Base-by-base conservation (phyloP, 2,797 vertebrate species). In the Notolepis coatsorum region DNA sequence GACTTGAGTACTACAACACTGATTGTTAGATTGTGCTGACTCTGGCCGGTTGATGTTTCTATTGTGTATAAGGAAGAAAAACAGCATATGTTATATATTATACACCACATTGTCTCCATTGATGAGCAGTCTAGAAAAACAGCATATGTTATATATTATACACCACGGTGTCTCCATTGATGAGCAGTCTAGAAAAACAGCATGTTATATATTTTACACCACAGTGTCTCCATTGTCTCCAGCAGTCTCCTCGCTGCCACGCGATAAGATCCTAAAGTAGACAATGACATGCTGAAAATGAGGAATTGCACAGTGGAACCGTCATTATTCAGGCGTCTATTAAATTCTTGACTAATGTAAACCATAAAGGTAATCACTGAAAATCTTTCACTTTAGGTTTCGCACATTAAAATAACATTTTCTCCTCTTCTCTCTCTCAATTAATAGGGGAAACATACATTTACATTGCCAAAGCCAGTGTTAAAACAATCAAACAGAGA, bases 11-110 rank as follows among this genome's bases (percentile, higher is more conserved):
- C n/a, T n/a, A n/a, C n/a, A n/a, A n/a, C n/a, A n/a, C n/a, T n/a
- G n/a, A n/a, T n/a, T n/a, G n/a, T n/a, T n/a, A n/a, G 79, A 88
- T 80, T 85, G 43, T 80, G 85, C 87, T 86, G 88, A 87, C 77
- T 84, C 57, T 31, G 56, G 60, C 50, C 42, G 13, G 69, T 27
- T 77, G 68, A 68, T 75, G 37, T 68, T 78, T 76, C 65, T 56
- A 52, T 79, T 79, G 84, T 71, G 73, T 73, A 70, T 82, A 66
- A 85, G 78, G 88, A 78, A 73, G 77, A 82, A 86, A 69, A n/a
- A n/a, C n/a, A n/a, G n/a, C n/a, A n/a, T n/a, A n/a, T n/a, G n/a
- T n/a, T n/a, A n/a, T n/a, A n/a, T n/a, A n/a, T n/a, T n/a, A n/a
- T n/a, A n/a, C 46, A 58, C 68, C 62, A 68, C 84, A 61, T 75